Percentiles rank a stretch among this genome's conserved stretches.
Evolutionary conservation across 2,797 vertebrate genomes (phyloP).

Genomic region (Sebastes minor): DNA sequence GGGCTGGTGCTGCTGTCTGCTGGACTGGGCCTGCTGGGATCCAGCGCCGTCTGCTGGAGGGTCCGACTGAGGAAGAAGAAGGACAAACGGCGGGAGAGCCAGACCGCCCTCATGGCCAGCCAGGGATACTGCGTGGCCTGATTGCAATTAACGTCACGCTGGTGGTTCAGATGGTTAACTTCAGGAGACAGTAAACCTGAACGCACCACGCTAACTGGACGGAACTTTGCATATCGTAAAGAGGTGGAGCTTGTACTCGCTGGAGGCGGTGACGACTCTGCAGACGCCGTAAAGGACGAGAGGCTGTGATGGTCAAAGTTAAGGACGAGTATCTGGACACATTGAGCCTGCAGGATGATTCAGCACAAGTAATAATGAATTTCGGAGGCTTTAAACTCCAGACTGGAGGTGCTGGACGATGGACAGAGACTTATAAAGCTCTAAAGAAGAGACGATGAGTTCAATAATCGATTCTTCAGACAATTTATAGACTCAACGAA

Average conservation of each 20-base stretch:
- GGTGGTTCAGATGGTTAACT: not conserved
- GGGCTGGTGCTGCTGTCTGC: constrained; percentile 88
- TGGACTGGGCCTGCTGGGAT: constrained; percentile 86
- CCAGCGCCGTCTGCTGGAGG: constrained; percentile 89
- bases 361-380: not conserved
- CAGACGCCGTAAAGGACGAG: not conserved
- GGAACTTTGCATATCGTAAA: no score
- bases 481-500: not conserved
- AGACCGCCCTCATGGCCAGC: constrained; percentile 86
- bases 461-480: not conserved
- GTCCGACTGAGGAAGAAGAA: constrained; percentile 80
- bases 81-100: constrained; percentile 87
- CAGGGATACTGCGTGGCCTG: constrained; percentile 53
- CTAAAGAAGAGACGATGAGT: not conserved
- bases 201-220: not conserved
- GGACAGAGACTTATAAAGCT: not conserved
- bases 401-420: not conserved
- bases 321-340: not conserved
- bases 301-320: not conserved
- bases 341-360: not conserved
- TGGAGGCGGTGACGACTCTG: not conserved
- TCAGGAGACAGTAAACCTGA: not conserved
- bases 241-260: not conserved
- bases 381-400: not conserved
- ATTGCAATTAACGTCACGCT: not conserved